Conservation (phyloP, 2,113 vertebrate species). For the Leiothrix lutea region DNA sequence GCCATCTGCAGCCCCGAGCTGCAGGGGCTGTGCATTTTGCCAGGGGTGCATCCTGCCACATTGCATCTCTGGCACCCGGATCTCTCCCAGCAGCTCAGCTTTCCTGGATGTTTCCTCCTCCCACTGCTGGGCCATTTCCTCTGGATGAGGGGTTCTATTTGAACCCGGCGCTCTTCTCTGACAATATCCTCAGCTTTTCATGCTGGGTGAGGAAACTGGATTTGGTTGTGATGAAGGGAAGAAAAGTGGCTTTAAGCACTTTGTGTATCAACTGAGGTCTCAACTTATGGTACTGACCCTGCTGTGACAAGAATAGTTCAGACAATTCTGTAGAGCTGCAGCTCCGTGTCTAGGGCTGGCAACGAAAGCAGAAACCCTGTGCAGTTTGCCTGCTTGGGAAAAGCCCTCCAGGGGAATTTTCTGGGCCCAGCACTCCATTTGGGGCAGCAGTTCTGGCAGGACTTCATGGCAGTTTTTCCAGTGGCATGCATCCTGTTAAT, state of each 20-base stretch:
- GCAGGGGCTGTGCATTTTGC: not conserved
- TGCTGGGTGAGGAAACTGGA: not conserved
- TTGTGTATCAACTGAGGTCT: not conserved
- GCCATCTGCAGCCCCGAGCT: not conserved
- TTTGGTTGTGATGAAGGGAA: not conserved
- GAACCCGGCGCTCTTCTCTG: not conserved
- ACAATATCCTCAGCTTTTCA: not conserved
- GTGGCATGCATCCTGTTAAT: accelerated
- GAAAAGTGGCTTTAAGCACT: not conserved
- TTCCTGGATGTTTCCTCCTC: slow-evolving; percentile 40
- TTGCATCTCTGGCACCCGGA: slow-evolving; percentile 1
- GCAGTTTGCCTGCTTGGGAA: not conserved
- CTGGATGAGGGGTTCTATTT: not conserved
- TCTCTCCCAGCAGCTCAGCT: not conserved
- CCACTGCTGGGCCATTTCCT: not conserved
- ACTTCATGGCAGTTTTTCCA: not conserved
- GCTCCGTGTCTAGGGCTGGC: not conserved
- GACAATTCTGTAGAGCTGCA: not conserved
- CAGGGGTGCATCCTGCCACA: not conserved
- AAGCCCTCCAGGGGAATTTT: not conserved
- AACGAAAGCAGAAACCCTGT: not conserved
- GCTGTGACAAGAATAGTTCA: not conserved
- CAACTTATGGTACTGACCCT: accelerated
- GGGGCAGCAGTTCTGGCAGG: not conserved
- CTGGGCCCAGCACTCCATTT: not conserved